Conservation (phyloP, 37 sponge, comb jelly and placozoan genomes). For the Axinella damicornis region DNA sequence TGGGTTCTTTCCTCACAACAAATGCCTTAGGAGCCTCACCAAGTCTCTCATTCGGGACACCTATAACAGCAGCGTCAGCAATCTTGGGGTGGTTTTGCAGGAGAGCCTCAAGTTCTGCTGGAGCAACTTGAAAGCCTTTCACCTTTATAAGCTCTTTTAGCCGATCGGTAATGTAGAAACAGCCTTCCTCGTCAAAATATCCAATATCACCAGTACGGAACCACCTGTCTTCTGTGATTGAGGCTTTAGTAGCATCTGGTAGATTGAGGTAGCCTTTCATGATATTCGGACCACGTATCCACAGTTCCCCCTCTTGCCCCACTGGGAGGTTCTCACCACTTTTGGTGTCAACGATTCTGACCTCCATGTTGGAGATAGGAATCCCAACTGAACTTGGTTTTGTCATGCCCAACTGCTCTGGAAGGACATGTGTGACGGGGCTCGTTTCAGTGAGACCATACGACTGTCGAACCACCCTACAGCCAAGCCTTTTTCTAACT, state of each 20-base stretch:
- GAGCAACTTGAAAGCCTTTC: conserved; percentile 92
- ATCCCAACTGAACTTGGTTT: conserved; percentile 73
- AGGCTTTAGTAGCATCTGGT: conserved; percentile 66
- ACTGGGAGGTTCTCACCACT: conserved; percentile 48
- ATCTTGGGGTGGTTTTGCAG: conserved; percentile 81
- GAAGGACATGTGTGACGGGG: conserved; percentile 70
- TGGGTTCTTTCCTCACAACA: conserved; percentile 73
- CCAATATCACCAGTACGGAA: conserved; percentile 89
- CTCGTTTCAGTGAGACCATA: conserved; percentile 91
- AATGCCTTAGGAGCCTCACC: conserved; percentile 93
- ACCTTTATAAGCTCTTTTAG: conserved; percentile 96
- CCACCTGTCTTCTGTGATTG: conserved; percentile 82
- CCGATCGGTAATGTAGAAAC: conserved; percentile 89
- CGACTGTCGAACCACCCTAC: conserved; percentile 57
- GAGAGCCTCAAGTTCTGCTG: conserved; percentile 92
- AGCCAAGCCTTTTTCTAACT: conserved; percentile 42
- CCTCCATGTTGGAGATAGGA: conserved; percentile 50
- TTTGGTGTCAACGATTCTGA: conserved; percentile 66
- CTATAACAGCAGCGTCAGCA: conserved; percentile 88
- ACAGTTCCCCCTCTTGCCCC: conserved; percentile 76
- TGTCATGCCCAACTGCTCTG: neutral
- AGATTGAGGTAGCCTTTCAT: conserved; percentile 92
- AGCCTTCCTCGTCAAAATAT: conserved; percentile 79
- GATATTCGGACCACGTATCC: conserved; percentile 81
- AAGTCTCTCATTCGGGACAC: conserved; percentile 80